Evolutionary conservation across 2,113 vertebrate genomes (phyloP), one percentile per base, ranked within the genome.

Genomic region (Colaptes auratus): DNA sequence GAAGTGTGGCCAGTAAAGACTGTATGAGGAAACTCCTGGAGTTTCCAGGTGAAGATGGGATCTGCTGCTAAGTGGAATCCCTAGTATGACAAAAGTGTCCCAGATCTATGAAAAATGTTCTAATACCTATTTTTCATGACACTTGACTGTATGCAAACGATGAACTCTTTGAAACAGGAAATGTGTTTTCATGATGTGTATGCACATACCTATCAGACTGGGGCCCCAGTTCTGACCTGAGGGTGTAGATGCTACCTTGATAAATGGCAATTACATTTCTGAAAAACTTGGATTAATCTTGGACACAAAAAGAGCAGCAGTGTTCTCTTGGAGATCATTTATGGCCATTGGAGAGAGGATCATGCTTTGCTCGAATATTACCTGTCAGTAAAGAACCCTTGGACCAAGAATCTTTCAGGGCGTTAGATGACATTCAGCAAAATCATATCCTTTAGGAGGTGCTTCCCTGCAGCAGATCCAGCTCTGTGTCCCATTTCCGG

Each of bases 381-480:
- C 86, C 66, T 93, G 92, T 96, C 90, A 96, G 87, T 86, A 96
- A 87, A 93, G 70, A 88, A 84, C 42, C 42, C 64, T 89, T 89
- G 60, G 72, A 91, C 86, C 82, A 83, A 75, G 88, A 94, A 73
- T 75, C 39, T 94, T 96, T 95, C 4, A 28, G 85, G 75, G 75
- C 50, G 80, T 92, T 79, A 48, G 39, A 77, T 92, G 90, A 95
- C 73, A 92, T 94, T 85, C 82, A 79, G 76, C 92, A 96, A 92
- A 93, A 93, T 90, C 92, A 64, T 79, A 92, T 95, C 93, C 44
- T 12, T 79, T 90, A 80, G 77, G 93, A 93, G 86, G 96, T 48
- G 72, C 50, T 96, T 94, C 95, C 95, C 78, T 95, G 92, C 90
- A 93, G 78, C 86, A 77, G 84, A 88, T 93, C 86, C 85, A 95